A percentile compares a stretch with the other conserved stretches of the same genome.
Evolutionary conservation across 2,888 invertebrate genomes (phyloP).

Genomic region (Pasiphila rectangulata): DNA sequence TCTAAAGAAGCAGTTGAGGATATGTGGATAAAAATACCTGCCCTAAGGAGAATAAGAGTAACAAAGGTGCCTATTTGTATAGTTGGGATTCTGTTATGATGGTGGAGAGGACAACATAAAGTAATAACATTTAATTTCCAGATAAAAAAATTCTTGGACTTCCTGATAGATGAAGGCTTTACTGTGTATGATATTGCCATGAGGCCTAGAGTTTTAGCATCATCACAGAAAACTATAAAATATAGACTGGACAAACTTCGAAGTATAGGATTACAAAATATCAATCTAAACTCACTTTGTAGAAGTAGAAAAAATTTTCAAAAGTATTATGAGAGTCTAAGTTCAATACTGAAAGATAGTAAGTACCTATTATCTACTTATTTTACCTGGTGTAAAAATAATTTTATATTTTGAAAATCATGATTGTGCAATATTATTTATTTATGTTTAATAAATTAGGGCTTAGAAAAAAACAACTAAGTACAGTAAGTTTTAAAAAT

Average conservation of each 20-base stretch:
- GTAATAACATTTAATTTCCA: constrained; percentile 39
- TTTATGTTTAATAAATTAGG: constrained; percentile 11
- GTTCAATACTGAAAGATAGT: constrained; percentile 33
- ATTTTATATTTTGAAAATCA: constrained; percentile 1
- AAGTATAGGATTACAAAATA: constrained; percentile 64
- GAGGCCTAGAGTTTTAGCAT: constrained; percentile 78
- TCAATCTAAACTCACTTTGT: constrained; percentile 78
- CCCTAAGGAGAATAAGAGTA: constrained; percentile 75
- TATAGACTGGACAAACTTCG: constrained; percentile 73
- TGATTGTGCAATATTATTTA: constrained; percentile 14
- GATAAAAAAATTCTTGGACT: constrained; percentile 82
- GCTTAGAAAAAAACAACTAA: background rate
- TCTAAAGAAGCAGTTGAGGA: constrained; percentile 64
- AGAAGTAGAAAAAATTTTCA: constrained; percentile 78
- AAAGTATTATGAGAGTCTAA: constrained; percentile 65
- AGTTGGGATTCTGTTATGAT: too few species aligned
- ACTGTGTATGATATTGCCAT: constrained; percentile 73
- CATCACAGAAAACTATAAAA: constrained; percentile 79
- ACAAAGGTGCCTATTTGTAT: constrained; percentile 59
- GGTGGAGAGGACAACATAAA: background rate
- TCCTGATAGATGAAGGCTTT: constrained; percentile 77
- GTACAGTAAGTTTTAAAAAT: too few species aligned
- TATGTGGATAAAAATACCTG: constrained; percentile 76
- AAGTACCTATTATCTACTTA: constrained; percentile 17
- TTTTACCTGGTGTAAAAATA: background rate